Evolutionary conservation across 2,888 invertebrate genomes (phyloP), one percentile per base, ranked within the genome.

Genomic region (Tromatobia lineatoria): DNA sequence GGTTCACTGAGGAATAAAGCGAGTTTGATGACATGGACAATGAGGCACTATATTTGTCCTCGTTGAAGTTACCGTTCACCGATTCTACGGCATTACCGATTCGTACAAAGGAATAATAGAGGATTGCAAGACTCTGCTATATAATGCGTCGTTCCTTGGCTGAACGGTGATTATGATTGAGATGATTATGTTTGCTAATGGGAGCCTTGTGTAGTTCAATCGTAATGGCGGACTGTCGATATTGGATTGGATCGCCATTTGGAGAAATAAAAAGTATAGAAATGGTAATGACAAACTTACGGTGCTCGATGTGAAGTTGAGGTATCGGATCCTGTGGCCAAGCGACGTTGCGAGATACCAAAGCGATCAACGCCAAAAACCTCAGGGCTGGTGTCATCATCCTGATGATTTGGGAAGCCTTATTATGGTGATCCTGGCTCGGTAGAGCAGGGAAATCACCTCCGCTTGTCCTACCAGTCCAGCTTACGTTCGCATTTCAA

Each of bases 321-420:
- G 96, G 96, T 91, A 95, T 95, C 87, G 96, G 95, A 94, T 97
- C 97, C 90, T 96, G 96, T 93, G 96, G 95, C 97, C 97, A 97
- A 90, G 96, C 96, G 92, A 95, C 95, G 90, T 95, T 95, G 93
- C 95, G 94, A 92, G 94, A 93, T 94, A 94, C 94, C 90, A 95
- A 94, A 90, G 95, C 94, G 89, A 95, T 93, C 89, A 95, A 92
- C 92, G 95, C 94, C 94, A 93, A 89, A 90, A 92, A 88, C 90
- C 89, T 89, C 86, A 92, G 88, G 86, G 90, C 87, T 85, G 88
- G 89, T 86, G 88, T 91, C 92, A 92, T 92, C 88, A 84, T 87
- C 47, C 67, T 82, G 83, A 85, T 52, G 70, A 75, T 66, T 38
- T 64, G 25, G 59, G 81, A 75, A 75, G 79, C 42, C 70, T 75